Base-by-base conservation (phyloP, 2,888 invertebrate species). In the Formica aserva region DNA sequence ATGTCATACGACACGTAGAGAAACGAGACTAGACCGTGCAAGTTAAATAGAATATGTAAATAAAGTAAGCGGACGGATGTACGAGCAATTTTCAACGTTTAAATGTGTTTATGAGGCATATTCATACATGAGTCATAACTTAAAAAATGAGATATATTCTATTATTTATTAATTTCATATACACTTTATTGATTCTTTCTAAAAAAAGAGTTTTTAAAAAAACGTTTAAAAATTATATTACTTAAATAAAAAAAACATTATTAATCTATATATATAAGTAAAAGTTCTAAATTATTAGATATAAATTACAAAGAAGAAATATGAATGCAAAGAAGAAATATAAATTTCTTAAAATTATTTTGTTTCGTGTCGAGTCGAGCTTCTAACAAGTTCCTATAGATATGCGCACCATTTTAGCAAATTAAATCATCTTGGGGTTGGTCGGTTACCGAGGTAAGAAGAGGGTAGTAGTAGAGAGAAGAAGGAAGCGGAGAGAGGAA, bases 371-470 rank as follows among this genome's bases (percentile, higher is more conserved):
- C 87, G 88, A 87, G 86, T 83, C 84, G 80, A 74, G 87, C 84
- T 87, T 87, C 89, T 91, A 91, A 71, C 78, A 72, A 92, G 92
- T 92, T 90, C 89, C 91, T 92, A 90, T 92, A 92, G 92, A 91
- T 90, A 91, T 90, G 88, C 89, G 90, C 90, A 91, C 92, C 93
- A 92, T 94, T 94, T 94, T 94, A 94, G 94, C 91, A 93, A 94
- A 94, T 94, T 94, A 94, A 94, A 94, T 94, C 92, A 94, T 94
- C 93, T 94, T 91, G 91, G 91, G 89, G 91, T 90, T 90, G 92
- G 91, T 92, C 88, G 91, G 91, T 89, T 90, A 86, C 87, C 88
- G 88, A 88, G 90, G 92, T 91, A 92, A 89, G 90, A 90, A 90
- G 91, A 71, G 78, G 60, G 45, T 71, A 86, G 89, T 82, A 78